A percentile compares a stretch with the other conserved stretches of the same genome.
Evolutionary conservation across 1,140 invertebrate species (phyloP).

Genomic region (Orchestia grillus): DNA sequence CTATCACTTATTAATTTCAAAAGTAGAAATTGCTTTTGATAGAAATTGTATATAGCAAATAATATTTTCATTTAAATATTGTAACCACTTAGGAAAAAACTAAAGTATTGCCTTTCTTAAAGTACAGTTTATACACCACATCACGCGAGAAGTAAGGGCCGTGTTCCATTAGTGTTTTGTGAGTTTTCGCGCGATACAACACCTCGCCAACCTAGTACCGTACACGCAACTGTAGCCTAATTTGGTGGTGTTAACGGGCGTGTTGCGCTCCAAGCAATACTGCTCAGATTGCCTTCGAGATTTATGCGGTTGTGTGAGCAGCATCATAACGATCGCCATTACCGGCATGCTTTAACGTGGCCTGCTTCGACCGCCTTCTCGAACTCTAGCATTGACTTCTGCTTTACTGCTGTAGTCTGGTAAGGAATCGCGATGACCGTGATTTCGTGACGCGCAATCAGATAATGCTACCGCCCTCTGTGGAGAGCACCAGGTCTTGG

Average conservation of each 20-base stretch:
- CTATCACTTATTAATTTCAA: neutral
- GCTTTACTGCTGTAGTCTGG: neutral
- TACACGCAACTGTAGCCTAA: constrained; percentile 24
- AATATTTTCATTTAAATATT: neutral
- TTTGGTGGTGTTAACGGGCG: constrained; percentile 51
- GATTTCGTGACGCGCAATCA: neutral
- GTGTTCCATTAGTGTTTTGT: neutral
- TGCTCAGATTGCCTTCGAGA: constrained; percentile 35
- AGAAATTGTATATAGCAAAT: neutral
- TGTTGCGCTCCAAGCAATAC: constrained; percentile 34
- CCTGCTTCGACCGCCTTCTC: neutral
- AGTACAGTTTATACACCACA: neutral
- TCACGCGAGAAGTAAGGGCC: neutral
- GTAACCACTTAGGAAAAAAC: neutral
- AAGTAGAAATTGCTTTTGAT: neutral
- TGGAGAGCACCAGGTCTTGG: neutral
- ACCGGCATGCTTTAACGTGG: neutral
- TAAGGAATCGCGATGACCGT: neutral
- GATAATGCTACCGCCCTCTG: neutral
- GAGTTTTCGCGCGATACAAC: neutral
- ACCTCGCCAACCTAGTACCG: neutral
- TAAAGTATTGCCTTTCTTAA: too few relatives aligned
- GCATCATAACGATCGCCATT: constrained; percentile 50
- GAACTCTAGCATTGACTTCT: neutral
- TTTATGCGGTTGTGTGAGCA: constrained; percentile 38